Percentiles rank a stretch among this genome's conserved stretches.
Conservation (phyloP, 2,113 vertebrate species). For the Equus quagga region DNA sequence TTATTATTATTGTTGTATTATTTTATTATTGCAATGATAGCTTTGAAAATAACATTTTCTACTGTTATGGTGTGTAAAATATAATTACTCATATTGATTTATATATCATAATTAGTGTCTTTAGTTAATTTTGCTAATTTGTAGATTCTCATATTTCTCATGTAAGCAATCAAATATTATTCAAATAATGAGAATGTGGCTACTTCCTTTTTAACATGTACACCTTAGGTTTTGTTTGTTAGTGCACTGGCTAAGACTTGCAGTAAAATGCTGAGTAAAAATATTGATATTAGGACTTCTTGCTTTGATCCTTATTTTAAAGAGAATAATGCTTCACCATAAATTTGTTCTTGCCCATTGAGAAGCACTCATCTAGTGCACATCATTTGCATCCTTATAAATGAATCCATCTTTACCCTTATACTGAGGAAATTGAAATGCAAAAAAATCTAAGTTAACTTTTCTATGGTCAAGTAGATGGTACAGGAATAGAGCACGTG, state of each 20-base stretch:
- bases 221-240: not conserved
- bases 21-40: not conserved
- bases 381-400: not conserved
- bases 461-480: not conserved
- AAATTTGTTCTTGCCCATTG: not conserved
- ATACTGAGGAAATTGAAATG: not conserved
- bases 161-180: not conserved
- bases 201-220: not conserved
- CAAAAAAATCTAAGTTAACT: not conserved
- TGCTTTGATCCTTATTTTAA: not conserved
- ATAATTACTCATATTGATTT: not conserved
- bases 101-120: not conserved
- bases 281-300: not conserved
- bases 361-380: not conserved
- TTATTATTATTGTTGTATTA: not conserved
- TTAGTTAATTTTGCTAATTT: not conserved
- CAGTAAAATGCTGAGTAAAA: not conserved
- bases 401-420: not conserved
- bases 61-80: not conserved
- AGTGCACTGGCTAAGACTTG: not conserved
- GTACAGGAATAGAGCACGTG: not conserved
- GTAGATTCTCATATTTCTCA: not conserved
- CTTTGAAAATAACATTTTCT: not conserved
- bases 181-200: not conserved
- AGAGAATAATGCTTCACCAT: not conserved